Conservation (phyloP, 1,140 invertebrate genomes). For the Cardiocondyla obscurior region DNA sequence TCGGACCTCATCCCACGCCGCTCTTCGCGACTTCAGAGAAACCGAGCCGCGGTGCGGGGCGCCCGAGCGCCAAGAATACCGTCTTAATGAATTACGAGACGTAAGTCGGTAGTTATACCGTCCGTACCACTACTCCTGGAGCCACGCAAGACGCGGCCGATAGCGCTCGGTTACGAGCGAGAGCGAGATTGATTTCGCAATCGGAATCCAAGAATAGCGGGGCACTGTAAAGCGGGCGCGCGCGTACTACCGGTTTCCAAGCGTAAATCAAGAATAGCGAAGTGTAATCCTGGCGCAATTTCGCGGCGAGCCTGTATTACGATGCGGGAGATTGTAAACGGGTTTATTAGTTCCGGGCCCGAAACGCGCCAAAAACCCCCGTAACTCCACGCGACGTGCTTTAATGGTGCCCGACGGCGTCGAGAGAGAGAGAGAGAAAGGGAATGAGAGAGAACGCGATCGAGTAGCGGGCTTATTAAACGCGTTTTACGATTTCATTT, state of each 20-base stretch:
- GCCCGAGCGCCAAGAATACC: constrained; percentile 52
- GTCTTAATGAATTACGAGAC: constrained; percentile 70
- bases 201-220: constrained; percentile 70
- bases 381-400: constrained; percentile 35
- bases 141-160: constrained; percentile 47
- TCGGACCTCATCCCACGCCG: not conserved
- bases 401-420: constrained; percentile 24
- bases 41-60: not conserved
- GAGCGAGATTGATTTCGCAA: constrained; percentile 73
- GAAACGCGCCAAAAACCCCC: constrained; percentile 37
- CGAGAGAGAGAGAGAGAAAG: not conserved
- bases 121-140: constrained; percentile 55
- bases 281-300: constrained; percentile 63
- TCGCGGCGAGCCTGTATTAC: constrained; percentile 43
- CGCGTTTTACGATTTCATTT: constrained; percentile 54
- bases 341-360: constrained; percentile 58
- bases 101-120: constrained; percentile 67
- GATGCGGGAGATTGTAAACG: constrained; percentile 44
- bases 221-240: constrained; percentile 46
- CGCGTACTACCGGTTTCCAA: constrained; percentile 65
- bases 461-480: constrained; percentile 43
- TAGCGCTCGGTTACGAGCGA: constrained; percentile 68
- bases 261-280: constrained; percentile 69
- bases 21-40: constrained; percentile 2
- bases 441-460: constrained; percentile 5